Conservation (phyloP, 2,888 invertebrate genomes). For the Aplocera efformata region DNA sequence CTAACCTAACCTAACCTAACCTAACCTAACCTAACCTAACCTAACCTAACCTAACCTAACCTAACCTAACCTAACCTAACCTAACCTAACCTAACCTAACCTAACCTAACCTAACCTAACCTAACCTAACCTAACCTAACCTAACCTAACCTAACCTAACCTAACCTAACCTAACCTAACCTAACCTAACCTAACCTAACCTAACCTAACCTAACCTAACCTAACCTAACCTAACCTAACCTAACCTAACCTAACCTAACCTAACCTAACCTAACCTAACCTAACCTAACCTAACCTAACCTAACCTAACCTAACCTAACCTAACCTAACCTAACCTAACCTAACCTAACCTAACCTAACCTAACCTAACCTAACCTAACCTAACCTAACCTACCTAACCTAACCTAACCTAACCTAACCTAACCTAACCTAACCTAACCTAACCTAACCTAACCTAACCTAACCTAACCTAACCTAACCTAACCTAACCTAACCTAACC, state of each 20-base stretch:
- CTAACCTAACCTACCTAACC: conserved; percentile 24
- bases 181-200: conserved; percentile 28
- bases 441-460: conserved; percentile 26
- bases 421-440: conserved; percentile 28
- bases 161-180: conserved; percentile 29
- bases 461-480: conserved; percentile 26
- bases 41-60: conserved; percentile 32
- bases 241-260: conserved; percentile 28
- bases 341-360: conserved; percentile 20
- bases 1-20: conserved; percentile 31
- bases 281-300: conserved; percentile 17
- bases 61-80: conserved; percentile 32
- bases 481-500: conserved; percentile 23
- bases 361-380: conserved; percentile 22
- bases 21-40: conserved; percentile 32
- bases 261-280: conserved; percentile 15
- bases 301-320: conserved; percentile 13
- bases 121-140: conserved; percentile 27
- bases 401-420: conserved; percentile 27
- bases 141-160: conserved; percentile 26
- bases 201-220: conserved; percentile 31
- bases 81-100: conserved; percentile 32
- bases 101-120: conserved; percentile 29
- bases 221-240: conserved; percentile 29
- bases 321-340: conserved; percentile 18